These are phyloP conservation scores for Acanthosoma haemorrhoidale DNA, from an alignment of 2,888 invertebrate genomes.

Conservation along the genomic window DNA sequence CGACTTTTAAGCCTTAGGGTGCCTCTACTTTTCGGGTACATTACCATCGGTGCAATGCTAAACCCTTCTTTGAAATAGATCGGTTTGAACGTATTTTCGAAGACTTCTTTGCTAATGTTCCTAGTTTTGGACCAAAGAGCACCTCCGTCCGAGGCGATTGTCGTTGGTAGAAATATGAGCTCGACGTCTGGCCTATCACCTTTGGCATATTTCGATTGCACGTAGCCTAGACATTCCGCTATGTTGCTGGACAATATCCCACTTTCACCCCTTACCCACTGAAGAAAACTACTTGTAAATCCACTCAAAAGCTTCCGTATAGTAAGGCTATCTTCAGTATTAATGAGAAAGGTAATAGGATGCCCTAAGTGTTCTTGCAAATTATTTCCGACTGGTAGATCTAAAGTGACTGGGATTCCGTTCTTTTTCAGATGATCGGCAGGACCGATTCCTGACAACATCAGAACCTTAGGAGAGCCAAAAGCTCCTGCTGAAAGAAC, in stretches of 20 bases:
- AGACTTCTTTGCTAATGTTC: slow-evolving; percentile 57
- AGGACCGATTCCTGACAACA: slow-evolving; percentile 69
- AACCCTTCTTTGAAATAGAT: slow-evolving; percentile 55
- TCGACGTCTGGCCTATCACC: slow-evolving; percentile 66
- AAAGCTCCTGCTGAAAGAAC: slow-evolving; percentile 71
- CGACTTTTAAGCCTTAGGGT: slow-evolving; percentile 49
- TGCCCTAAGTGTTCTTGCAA: slow-evolving; percentile 46
- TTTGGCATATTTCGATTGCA: slow-evolving; percentile 60
- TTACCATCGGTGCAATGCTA: slow-evolving; percentile 64
- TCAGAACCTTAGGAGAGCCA: slow-evolving; percentile 73
- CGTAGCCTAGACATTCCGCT: slow-evolving; percentile 71
- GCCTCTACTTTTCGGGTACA: slow-evolving; percentile 67
- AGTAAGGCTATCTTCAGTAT: slow-evolving; percentile 30
- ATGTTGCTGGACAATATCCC: slow-evolving; percentile 56
- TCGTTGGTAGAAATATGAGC: slow-evolving; percentile 70
- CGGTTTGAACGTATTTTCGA: slow-evolving; percentile 50
- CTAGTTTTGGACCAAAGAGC: not conserved
- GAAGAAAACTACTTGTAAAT: slow-evolving; percentile 45
- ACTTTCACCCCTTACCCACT: slow-evolving; percentile 55
- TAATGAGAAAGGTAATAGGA: slow-evolving; percentile 32
- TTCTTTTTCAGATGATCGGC: slow-evolving; percentile 52
- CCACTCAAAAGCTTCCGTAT: slow-evolving; percentile 16
- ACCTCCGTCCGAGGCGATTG: slow-evolving; percentile 57
- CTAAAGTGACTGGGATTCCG: slow-evolving; percentile 53
- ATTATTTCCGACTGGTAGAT: slow-evolving; percentile 57